Evolutionary conservation across 1,140 invertebrate species (phyloP).

Genomic region (Nasonia longicornis): DNA sequence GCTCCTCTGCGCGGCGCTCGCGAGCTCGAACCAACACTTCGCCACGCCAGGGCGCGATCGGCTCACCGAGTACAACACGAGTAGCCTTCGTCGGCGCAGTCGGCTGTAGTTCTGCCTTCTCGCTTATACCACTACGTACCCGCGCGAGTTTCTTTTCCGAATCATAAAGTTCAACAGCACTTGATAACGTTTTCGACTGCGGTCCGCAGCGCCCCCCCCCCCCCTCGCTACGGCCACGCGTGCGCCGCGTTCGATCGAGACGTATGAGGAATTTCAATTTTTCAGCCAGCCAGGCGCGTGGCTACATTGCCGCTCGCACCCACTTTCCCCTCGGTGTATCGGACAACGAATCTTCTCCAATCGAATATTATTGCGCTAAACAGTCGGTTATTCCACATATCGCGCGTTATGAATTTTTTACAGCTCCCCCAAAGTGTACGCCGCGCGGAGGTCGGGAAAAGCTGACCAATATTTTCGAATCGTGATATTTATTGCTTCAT

Average conservation of each 20-base stretch:
- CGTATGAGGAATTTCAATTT: constrained; percentile 10
- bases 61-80: constrained; percentile 47
- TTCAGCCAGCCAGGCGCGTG: too few relatives aligned
- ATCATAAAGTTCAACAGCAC: constrained; percentile 18
- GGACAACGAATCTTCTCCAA: not conserved
- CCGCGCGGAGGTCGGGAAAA: not conserved
- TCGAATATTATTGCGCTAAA: constrained; percentile 1
- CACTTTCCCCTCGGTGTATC: not conserved
- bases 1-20: not conserved
- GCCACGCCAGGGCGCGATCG: constrained; percentile 26
- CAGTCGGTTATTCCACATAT: not conserved
- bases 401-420: not conserved
- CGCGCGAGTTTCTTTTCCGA: not conserved
- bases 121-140: not conserved
- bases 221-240: not conserved
- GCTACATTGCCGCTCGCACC: not conserved
- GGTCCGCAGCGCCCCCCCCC: not conserved
- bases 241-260: not conserved
- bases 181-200: constrained; percentile 13
- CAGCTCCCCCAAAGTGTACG: not conserved
- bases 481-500: not conserved
- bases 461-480: not conserved
- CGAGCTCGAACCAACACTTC: constrained; percentile 13
- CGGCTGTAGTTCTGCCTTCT: not conserved
- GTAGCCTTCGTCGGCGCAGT: not conserved